Conservation (phyloP, 2,888 invertebrate genomes). For the Meloe dianella region DNA sequence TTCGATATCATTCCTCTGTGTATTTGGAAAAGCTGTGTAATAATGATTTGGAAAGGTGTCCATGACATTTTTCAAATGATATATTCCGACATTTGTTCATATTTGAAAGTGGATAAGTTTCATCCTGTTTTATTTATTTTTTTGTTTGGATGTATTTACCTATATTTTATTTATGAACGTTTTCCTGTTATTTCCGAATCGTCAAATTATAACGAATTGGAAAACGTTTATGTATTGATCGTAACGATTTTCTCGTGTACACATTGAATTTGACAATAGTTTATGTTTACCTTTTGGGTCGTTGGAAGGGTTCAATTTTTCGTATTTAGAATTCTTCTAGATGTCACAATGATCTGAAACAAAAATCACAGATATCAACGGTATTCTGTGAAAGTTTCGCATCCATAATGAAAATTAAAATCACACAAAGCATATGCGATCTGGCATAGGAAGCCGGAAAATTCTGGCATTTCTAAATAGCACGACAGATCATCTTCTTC, state of each 20-base stretch:
- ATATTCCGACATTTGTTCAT: not conserved
- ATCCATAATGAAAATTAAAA: not conserved
- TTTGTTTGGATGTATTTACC: too few relatives aligned
- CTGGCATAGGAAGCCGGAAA: too few relatives aligned
- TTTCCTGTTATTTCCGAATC: not conserved
- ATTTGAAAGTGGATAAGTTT: not conserved
- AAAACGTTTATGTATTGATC: not conserved
- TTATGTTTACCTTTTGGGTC: not conserved
- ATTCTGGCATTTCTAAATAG: too few relatives aligned
- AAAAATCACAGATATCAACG: not conserved
- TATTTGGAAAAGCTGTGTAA: not conserved
- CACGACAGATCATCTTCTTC: too few relatives aligned
- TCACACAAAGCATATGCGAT: too few relatives aligned
- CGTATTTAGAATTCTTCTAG: not conserved
- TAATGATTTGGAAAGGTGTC: not conserved
- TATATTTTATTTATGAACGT: not conserved
- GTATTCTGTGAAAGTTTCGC: not conserved
- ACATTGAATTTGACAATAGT: not conserved
- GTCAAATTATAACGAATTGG: not conserved
- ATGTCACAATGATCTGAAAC: not conserved
- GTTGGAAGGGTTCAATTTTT: conserved; percentile 8
- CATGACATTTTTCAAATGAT: not conserved
- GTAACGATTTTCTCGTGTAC: not conserved
- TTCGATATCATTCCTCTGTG: not conserved
- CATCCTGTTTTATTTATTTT: not conserved